Evolutionary conservation across 2,888 invertebrate genomes (phyloP), one percentile per base, ranked within the genome.

Genomic region (Dinocampus coccinellae): DNA sequence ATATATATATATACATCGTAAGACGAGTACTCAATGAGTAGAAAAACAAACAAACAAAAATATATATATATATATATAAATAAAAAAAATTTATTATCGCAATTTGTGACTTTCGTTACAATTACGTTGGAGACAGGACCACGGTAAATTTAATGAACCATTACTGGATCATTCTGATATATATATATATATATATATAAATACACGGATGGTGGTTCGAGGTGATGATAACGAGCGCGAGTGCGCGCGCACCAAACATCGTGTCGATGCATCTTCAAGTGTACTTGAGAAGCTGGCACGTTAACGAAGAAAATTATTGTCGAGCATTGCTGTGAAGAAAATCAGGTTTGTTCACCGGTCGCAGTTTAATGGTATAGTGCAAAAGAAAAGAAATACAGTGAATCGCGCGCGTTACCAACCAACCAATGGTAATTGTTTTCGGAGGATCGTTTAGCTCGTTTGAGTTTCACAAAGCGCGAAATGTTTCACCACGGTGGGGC

Each of bases 281-380:
- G 11, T 22, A 26, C 47, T 47, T 34, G 67, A 34, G 47, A 67
- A 16, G 26, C 53, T 39, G 39, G 55, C 57, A 67, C 72, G 67
- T 72, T 72, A 72, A 72, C 72, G 72, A 72, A 72, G 67, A 57
- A 72, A 72, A 72, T 72, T 72, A 72, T 72, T 68, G 62, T 68
- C 67, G 67, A 57, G 60, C 60, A 68, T 20, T 47, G 58, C 36
- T 39, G 39, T 42, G 66, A 52, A 26, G 42, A 58, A 58, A 67
- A 67, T 67, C 66, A 67, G 66, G 66, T 67, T 67, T 57, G 57
- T 67, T 67, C 57, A 42, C 24, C 26, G 57, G 13, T 53, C 34
- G 33, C 34, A 13, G n/a, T 24, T 39, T 63, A 42, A 63, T 22
- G 24, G 26, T 42, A 24, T 34, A 20, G 60, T 60, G 24, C 16